Conservation (phyloP, 2,888 invertebrate species). For the Macrophya alboannulata region DNA sequence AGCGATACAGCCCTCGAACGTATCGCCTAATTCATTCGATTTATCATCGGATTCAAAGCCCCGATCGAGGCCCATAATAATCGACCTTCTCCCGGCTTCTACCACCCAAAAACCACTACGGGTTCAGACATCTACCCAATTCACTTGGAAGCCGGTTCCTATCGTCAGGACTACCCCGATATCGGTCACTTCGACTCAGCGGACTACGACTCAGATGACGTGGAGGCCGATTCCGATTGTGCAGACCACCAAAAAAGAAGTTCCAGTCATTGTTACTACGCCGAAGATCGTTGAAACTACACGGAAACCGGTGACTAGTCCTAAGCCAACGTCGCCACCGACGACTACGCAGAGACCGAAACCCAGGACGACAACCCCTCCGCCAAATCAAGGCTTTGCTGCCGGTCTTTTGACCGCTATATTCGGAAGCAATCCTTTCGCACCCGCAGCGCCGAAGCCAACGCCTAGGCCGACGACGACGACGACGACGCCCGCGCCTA, state of each 20-base stretch:
- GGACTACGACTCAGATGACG: constrained; percentile 65
- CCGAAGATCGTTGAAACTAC: constrained; percentile 26
- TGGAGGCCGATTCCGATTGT: constrained; percentile 63
- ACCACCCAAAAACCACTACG: constrained; percentile 21
- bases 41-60: constrained; percentile 57
- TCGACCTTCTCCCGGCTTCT: constrained; percentile 68
- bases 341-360: constrained; percentile 68
- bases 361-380: constrained; percentile 76
- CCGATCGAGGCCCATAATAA: constrained; percentile 69
- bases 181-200: constrained; percentile 31
- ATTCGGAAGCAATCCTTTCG: constrained; percentile 73
- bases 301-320: not conserved
- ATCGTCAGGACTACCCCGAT: constrained; percentile 37
- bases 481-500: constrained; percentile 57
- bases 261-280: not conserved
- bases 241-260: not conserved
- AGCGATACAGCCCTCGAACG: constrained; percentile 70
- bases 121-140: not conserved
- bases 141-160: constrained; percentile 47
- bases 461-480: not conserved
- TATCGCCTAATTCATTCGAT: constrained; percentile 68
- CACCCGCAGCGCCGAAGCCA: constrained; percentile 58
- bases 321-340: constrained; percentile 36
- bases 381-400: constrained; percentile 72
- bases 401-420: constrained; percentile 72